phyloP scores from a whole-genome alignment of 2,888 invertebrate genomes.

The Ophonus ardosiacus region DNA sequence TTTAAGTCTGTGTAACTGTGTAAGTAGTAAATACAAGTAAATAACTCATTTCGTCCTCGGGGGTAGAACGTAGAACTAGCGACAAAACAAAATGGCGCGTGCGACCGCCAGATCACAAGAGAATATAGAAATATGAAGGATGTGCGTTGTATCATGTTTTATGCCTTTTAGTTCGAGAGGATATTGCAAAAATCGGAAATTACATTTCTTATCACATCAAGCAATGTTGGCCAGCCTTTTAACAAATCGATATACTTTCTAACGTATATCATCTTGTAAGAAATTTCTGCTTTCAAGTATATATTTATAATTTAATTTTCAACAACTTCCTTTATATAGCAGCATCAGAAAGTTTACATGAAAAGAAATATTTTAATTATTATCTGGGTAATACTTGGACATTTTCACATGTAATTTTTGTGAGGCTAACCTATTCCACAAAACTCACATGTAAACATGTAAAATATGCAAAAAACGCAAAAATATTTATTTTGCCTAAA shows the following conservation, averaged over 20 bases:
- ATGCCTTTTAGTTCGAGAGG: slow-evolving; percentile 46
- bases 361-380: too few relatives aligned
- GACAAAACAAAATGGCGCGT: background rate
- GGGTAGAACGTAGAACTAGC: slow-evolving; percentile 21
- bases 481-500: too few relatives aligned
- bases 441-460: too few relatives aligned
- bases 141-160: slow-evolving; percentile 55
- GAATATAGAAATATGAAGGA: slow-evolving; percentile 34
- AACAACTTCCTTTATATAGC: background rate
- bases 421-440: too few relatives aligned
- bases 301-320: background rate
- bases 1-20: too few relatives aligned
- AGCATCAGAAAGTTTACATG: too few relatives aligned
- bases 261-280: background rate
- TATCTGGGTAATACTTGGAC: too few relatives aligned
- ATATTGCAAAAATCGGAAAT: slow-evolving; percentile 63
- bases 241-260: slow-evolving; percentile 11
- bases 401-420: too few relatives aligned
- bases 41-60: slow-evolving; percentile 25
- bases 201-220: slow-evolving; percentile 61
- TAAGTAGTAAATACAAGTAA: background rate
- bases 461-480: too few relatives aligned
- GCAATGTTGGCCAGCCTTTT: slow-evolving; percentile 12
- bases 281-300: background rate
- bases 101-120: background rate